Evolutionary conservation across 2,797 vertebrate genomes (phyloP), one percentile per base, ranked within the genome.

Genomic region (Acanthurus tractus): DNA sequence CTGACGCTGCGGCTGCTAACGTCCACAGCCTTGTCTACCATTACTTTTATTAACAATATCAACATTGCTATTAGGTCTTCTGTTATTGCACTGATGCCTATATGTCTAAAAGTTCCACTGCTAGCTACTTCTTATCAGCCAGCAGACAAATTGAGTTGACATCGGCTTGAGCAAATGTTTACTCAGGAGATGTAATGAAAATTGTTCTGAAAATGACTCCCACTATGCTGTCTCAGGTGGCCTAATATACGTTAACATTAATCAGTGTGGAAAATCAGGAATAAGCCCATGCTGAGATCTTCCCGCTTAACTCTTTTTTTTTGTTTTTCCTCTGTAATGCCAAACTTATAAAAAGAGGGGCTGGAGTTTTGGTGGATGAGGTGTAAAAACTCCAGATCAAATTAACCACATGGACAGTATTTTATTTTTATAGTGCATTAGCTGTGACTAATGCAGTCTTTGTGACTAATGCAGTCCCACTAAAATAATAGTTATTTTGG

Each of bases 401-500:
- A 92, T 94, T 90, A 92, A 84, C 83, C 89, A 87, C 88, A 91
- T 78, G 84, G 87, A 90, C 89, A 87, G 83, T 85, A 86, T 88
- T 87, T 86, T 93, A 84, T 92, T 93, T 93, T 90, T 79, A 82
- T 75, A 92, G 85, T 83, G 80, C 88, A 87, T 89, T 90, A 92
- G 82, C 86, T 92, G 89, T 90, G 89, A 92, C 90, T 91, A 93
- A 93, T 84, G 82, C 90, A 86, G 78, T 72, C 38, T 70, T 88
- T 84, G 82, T 83, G 84, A 89, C 67, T 64, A 34, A 34, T 34
- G 29, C 82, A 82, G 88, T 90, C 86, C 78, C 74, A 68, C 79
- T 89, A 89, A 85, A 91, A 93, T 87, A 93, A 93, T 92, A 92
- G 85, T 91, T 89, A 79, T 86, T 76, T 92, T 92, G 92, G 94